These are phyloP conservation scores for Xylocampa areola DNA, from an alignment of 2,888 invertebrate genomes.

Conservation along the genomic window DNA sequence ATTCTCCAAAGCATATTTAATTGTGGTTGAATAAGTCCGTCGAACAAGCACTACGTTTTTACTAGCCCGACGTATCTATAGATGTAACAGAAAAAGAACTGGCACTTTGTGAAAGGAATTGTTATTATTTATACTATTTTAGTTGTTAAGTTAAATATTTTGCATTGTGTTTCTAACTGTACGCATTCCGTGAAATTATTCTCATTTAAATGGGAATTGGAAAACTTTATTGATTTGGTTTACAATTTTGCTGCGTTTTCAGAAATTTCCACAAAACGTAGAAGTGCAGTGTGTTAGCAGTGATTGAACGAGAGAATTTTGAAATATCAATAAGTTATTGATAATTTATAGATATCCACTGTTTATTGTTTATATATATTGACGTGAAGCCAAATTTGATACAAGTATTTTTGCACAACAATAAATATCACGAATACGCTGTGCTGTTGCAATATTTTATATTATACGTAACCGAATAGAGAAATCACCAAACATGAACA, in stretches of 20 bases:
- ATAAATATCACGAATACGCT: slow-evolving; percentile 17
- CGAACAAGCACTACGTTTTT: slow-evolving; percentile 35
- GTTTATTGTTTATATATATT: slow-evolving; percentile 52
- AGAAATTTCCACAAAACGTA: slow-evolving; percentile 73
- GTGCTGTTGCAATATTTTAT: slow-evolving; percentile 45
- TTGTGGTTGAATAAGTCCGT: slow-evolving; percentile 29
- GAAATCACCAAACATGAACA: slow-evolving; percentile 32
- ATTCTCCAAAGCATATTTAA: slow-evolving; percentile 35
- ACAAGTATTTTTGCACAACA: slow-evolving; percentile 36
- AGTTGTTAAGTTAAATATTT: slow-evolving; percentile 60
- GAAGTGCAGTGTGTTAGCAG: slow-evolving; percentile 67
- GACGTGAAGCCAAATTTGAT: slow-evolving; percentile 58
- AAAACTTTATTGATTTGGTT: slow-evolving; percentile 47
- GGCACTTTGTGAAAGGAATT: slow-evolving; percentile 43
- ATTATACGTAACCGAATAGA: slow-evolving; percentile 38
- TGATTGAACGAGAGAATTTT: slow-evolving; percentile 56
- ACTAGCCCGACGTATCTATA: slow-evolving; percentile 27
- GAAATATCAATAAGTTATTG: slow-evolving; percentile 44
- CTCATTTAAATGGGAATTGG: slow-evolving; percentile 45
- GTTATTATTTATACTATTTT: slow-evolving; percentile 44
- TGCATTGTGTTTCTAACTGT: slow-evolving; percentile 47
- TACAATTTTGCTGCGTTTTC: slow-evolving; percentile 69
- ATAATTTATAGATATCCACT: slow-evolving; percentile 44
- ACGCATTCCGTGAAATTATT: slow-evolving; percentile 53
- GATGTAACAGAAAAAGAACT: slow-evolving; percentile 32